Conservation (phyloP, 1,140 invertebrate species). For the Leptopilina boulardi region DNA sequence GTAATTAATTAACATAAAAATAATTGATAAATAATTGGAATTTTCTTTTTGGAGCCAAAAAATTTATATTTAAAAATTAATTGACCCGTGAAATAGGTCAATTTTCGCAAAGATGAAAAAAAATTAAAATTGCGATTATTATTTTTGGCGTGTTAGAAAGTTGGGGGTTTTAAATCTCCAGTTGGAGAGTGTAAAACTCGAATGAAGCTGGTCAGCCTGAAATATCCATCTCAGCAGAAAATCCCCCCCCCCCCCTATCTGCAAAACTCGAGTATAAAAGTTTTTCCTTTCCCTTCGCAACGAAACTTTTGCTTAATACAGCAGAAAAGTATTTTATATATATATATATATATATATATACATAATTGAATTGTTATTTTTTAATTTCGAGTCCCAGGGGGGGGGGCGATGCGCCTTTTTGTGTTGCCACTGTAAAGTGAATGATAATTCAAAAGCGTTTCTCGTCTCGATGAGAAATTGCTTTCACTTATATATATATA, state of each 20-base stretch:
- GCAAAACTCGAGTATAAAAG: conserved; percentile 9
- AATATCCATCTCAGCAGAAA: conserved; percentile 21
- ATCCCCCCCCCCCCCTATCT: background rate
- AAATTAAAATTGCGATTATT: too few species aligned
- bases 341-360: conserved; percentile 1
- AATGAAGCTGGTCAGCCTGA: conserved; percentile 9
- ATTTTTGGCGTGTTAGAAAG: too few species aligned
- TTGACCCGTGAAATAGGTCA: too few species aligned
- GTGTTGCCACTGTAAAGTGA: background rate
- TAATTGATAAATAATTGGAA: too few species aligned
- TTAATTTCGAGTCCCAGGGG: background rate
- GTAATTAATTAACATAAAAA: too few species aligned
- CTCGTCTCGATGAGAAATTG: conserved; percentile 32
- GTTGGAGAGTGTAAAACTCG: background rate
- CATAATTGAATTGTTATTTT: conserved; percentile 29
- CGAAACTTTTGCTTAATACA: conserved; percentile 21
- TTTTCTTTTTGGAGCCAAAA: too few species aligned
- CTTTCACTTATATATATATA: background rate
- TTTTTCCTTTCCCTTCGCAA: background rate
- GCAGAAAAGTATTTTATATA: conserved; percentile 24
- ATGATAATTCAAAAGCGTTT: background rate
- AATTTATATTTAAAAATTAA: too few species aligned
- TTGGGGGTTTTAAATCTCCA: background rate
- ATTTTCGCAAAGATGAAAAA: too few species aligned
- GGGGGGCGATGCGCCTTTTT: too few species aligned